Evolutionary conservation across 2,113 vertebrate genomes (phyloP), one percentile per base, ranked within the genome.

Genomic region (Syngnathus floridae): DNA sequence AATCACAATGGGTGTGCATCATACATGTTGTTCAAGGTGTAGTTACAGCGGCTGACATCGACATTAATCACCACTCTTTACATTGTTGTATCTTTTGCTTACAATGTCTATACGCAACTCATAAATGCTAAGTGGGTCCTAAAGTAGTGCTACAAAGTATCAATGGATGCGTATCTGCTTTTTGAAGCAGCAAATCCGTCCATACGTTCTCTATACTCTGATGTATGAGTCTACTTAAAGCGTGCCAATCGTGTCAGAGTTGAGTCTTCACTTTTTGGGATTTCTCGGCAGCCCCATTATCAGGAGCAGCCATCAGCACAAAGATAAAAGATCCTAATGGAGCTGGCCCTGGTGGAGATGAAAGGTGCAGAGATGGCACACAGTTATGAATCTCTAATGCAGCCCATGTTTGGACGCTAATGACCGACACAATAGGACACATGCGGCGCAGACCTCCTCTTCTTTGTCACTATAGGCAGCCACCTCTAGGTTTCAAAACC

Each of bases 271-370:
- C 79, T 87, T 89, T 89, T 89, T 81, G 86, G 86, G 81, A 84
- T 84, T 88, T 89, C 84, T 88, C 83, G 84, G 77, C 82, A 86
- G 86, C 79, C 76, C 83, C 87, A 88, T 89, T 89, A 90, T 88
- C 85, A 87, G 84, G 76, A 83, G 83, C 85, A 86, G 85, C 85
- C 87, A 89, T 88, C 83, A 88, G 88, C 84, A 87, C 84, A 86
- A 84, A 89, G 89, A 88, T 87, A 90, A 88, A 88, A 87, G 80
- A 84, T 87, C 86, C 84, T 88, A 89, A 87, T 87, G 84, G 88
- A 89, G 83, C 82, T 82, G 82, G 81, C 86, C 84, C 83, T 87
- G 78, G 77, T 87, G 79, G 88, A 90, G 88, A 90, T 90, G 85
- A 90, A 90, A 91, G 87, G 82, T 82, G 82, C 78, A 74, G 81